Evolutionary conservation across 2,797 vertebrate species (phyloP).

Genomic region (Anableps anableps): DNA sequence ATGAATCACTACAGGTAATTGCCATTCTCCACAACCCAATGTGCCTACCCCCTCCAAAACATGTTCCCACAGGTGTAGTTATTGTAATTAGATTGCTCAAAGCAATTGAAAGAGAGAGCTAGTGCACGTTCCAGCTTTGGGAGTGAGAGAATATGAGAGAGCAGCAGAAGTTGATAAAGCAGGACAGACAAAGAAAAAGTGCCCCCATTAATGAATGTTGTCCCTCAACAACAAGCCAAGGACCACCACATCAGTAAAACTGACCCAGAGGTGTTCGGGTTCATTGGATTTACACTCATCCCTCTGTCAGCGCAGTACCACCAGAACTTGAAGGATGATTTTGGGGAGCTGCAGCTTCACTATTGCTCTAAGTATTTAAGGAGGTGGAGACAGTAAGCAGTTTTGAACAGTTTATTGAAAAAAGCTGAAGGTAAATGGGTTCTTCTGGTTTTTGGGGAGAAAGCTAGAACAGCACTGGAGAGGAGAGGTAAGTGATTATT

Average conservation of each 20-base stretch:
- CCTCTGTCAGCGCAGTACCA: conserved; percentile 43
- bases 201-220: conserved; percentile 45
- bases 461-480: no score
- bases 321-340: conserved; percentile 37
- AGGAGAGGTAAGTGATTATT: no score
- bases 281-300: conserved; percentile 48
- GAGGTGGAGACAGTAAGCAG: conserved; percentile 2
- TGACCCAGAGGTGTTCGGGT: conserved; percentile 48
- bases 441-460: no score
- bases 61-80: conserved; percentile 75
- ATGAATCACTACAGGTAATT: conserved; percentile 71
- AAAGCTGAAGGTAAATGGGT: no score
- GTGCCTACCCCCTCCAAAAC: conserved; percentile 69
- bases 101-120: conserved; percentile 56
- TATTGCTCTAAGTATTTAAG: conserved; percentile 42
- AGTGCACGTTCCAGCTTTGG: conserved; percentile 34
- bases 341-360: conserved; percentile 20
- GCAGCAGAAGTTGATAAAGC: conserved; percentile 16
- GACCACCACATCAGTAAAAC: conserved; percentile 43
- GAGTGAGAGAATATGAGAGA: conserved; percentile 31
- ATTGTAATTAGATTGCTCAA: conserved; percentile 74
- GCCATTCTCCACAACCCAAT: conserved; percentile 53
- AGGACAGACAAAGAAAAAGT: conserved; percentile 48
- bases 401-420: no score
- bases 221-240: conserved; percentile 57